Evolutionary conservation across 2,113 vertebrate species (phyloP).

Genomic region (Crotophaga sulcirostris): DNA sequence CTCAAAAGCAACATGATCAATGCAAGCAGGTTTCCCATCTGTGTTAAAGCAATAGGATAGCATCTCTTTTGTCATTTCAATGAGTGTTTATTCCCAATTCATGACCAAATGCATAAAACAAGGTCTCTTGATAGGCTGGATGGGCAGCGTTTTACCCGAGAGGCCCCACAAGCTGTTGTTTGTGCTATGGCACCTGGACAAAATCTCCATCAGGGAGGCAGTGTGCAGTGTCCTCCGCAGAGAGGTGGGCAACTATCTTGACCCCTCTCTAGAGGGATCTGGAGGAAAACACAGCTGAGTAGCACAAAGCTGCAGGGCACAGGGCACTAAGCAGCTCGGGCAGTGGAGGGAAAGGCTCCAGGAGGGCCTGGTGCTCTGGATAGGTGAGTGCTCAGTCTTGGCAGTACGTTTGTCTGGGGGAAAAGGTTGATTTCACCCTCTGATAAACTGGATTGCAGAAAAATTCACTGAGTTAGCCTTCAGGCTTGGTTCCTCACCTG

Average conservation of each 20-base stretch:
- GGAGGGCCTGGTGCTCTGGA: neutral
- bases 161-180: neutral
- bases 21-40: constrained; percentile 5
- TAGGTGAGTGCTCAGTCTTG: accelerated
- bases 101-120: neutral
- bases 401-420: accelerated
- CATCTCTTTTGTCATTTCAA: neutral
- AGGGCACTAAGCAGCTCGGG: neutral
- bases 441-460: neutral
- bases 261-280: accelerated
- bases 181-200: neutral
- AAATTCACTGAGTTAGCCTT: neutral
- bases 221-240: neutral
- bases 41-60: neutral
- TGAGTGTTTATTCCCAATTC: neutral
- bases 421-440: neutral
- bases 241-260: neutral
- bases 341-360: neutral
- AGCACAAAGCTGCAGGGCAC: accelerated
- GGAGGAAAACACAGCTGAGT: neutral
- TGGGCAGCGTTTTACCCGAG: neutral
- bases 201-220: neutral
- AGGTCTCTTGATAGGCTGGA: neutral
- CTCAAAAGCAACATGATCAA: neutral
- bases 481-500: neutral